Conservation (phyloP, 2,113 vertebrate genomes). For the Cheirogaleus medius region DNA sequence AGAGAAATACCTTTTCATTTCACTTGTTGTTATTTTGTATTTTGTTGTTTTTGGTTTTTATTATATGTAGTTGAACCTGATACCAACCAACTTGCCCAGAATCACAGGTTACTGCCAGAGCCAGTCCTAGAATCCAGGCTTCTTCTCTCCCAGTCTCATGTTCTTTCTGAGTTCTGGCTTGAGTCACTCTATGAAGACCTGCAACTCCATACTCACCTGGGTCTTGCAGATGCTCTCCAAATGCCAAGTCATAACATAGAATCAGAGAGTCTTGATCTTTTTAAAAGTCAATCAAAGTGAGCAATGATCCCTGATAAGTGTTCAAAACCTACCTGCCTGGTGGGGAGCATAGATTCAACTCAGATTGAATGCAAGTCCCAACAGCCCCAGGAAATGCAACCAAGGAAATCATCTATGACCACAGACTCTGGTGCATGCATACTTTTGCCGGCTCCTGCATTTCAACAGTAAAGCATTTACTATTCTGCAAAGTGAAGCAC, state of each 20-base stretch:
- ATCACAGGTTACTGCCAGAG: neutral
- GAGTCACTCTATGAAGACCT: neutral
- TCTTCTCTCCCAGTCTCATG: neutral
- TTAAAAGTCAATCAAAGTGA: neutral
- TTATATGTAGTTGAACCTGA: neutral
- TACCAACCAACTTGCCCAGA: neutral
- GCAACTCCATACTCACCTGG: neutral
- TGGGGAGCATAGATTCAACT: neutral
- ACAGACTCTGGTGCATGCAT: neutral
- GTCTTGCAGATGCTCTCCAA: neutral
- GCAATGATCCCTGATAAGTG: neutral
- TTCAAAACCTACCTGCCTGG: neutral
- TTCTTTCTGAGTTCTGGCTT: neutral
- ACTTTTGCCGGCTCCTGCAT: neutral
- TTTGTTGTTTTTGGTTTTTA: neutral
- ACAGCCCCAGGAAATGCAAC: neutral
- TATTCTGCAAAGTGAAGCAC: neutral
- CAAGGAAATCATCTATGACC: neutral
- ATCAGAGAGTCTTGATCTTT: neutral
- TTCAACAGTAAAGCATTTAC: neutral
- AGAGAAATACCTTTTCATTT: neutral
- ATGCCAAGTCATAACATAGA: neutral
- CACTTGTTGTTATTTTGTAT: neutral
- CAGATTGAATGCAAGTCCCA: neutral
- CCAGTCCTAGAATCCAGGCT: neutral